Evolutionary conservation across 2,113 vertebrate species (phyloP), one percentile per base, ranked within the genome.

Genomic region (Brachirus orientalis): DNA sequence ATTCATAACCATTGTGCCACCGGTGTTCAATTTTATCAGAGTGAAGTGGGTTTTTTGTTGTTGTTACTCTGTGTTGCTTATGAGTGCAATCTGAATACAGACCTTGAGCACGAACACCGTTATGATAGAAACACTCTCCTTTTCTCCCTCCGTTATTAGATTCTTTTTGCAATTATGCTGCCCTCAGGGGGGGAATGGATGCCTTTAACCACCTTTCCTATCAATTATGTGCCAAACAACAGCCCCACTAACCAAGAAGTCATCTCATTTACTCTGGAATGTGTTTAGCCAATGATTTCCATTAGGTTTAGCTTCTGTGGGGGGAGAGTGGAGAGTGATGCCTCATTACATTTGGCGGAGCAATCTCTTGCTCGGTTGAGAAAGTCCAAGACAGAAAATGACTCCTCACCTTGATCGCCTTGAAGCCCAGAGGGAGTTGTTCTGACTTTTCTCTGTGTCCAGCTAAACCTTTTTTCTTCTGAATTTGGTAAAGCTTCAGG

Each of bases 191-290:
- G 77, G 72, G 35, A 71, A 66, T 73, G 72, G 53, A 83, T 72
- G 83, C 75, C 84, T 91, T 90, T 91, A 90, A 89, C 86, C 81
- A 88, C 80, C 83, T 89, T 69, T 85, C 85, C 87, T 84, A 87
- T 87, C 88, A 91, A 86, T 89, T 90, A 85, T 80, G 78, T 57
- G 62, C 71, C 83, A 83, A 90, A 89, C 87, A 91, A 88, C 74
- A 76, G 72, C 69, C 66, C 46, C 69, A 41, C 70, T 82, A 89
- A 89, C 78, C 86, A 90, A 86, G 80, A 75, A 88, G 79, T 72
- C 83, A 77, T 88, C 87, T 91, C 70, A 89, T 93, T 92, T 91
- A 77, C 84, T 78, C 41, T 61, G 81, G 72, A 87, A 86, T 80
- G 81, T 55, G 61, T 89, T 88, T 79, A 88, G 84, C 70, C 85